Percentiles rank a stretch among this genome's conserved stretches.
These are phyloP conservation scores for Antechinus flavipes DNA, from an alignment of 2,113 vertebrate genomes.

Conservation along the genomic window DNA sequence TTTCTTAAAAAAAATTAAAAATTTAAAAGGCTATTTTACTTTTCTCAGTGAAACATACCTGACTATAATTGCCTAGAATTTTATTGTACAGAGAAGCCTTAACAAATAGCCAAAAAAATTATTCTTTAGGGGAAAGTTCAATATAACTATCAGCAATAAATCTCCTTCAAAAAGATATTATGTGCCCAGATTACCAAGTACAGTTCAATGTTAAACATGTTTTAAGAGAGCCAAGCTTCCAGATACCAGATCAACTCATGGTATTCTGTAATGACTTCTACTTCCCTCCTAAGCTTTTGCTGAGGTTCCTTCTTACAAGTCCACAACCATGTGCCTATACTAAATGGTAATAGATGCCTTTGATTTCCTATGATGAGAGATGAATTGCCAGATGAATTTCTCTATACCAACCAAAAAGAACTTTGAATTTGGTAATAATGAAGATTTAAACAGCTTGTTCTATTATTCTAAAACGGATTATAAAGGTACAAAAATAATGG, in stretches of 20 bases:
- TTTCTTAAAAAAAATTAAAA: background rate
- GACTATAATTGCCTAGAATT: constrained; percentile 65
- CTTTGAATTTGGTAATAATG: background rate
- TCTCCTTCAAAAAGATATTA: constrained; percentile 60
- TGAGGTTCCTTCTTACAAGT: background rate
- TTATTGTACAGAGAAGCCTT: constrained; percentile 62
- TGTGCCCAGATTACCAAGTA: constrained; percentile 77
- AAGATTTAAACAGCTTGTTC: background rate
- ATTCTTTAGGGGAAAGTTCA: constrained; percentile 66
- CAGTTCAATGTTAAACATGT: constrained; percentile 66
- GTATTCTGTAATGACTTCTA: background rate
- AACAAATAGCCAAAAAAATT: constrained; percentile 66
- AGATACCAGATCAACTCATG: background rate
- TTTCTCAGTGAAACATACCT: constrained; percentile 60
- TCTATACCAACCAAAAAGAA: background rate
- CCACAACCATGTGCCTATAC: background rate
- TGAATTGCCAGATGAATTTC: background rate
- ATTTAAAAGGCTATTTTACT: constrained; percentile 40
- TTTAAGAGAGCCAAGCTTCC: constrained; percentile 47
- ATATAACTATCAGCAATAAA: constrained; percentile 74
- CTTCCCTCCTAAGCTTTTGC: background rate
- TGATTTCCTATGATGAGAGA: background rate
- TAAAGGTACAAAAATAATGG: background rate
- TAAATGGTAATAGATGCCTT: background rate
- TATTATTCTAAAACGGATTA: background rate